Conservation (phyloP, 2,113 vertebrate species). For the Verasper variegatus region DNA sequence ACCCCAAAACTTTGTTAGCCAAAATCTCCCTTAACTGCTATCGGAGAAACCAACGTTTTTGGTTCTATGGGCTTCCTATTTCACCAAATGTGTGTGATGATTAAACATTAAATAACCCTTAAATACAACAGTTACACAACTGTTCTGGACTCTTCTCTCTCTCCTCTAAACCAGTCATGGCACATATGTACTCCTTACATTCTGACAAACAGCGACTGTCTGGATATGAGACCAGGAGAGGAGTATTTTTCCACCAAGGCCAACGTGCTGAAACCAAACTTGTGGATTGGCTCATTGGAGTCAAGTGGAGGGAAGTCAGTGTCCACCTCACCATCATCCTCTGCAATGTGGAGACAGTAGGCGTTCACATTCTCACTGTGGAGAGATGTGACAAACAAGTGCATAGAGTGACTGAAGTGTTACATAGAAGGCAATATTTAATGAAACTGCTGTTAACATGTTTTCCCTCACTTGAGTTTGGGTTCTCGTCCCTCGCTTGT, state of each 20-base stretch:
- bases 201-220: constrained; percentile 97
- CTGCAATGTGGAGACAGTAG: constrained; percentile 98
- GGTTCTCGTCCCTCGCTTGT: constrained; percentile 95
- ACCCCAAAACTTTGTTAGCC: no score
- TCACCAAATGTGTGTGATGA: no score
- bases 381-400: background rate
- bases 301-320: constrained; percentile 96
- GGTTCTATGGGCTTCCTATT: no score
- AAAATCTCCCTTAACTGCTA: no score
- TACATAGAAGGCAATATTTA: background rate
- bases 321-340: constrained; percentile 98
- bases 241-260: constrained; percentile 97
- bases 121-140: no score
- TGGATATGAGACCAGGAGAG: constrained; percentile 92
- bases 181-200: constrained; percentile 86
- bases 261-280: constrained; percentile 98
- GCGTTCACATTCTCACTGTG: constrained; percentile 94
- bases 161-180: no score
- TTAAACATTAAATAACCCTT: no score
- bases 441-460: background rate
- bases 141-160: no score
- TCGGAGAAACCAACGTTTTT: no score
- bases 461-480: constrained; percentile 91
- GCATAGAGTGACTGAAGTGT: background rate
- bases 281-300: constrained; percentile 98